Evolutionary conservation across 2,888 invertebrate species (phyloP).

Genomic region (Cataglyphis albicans): DNA sequence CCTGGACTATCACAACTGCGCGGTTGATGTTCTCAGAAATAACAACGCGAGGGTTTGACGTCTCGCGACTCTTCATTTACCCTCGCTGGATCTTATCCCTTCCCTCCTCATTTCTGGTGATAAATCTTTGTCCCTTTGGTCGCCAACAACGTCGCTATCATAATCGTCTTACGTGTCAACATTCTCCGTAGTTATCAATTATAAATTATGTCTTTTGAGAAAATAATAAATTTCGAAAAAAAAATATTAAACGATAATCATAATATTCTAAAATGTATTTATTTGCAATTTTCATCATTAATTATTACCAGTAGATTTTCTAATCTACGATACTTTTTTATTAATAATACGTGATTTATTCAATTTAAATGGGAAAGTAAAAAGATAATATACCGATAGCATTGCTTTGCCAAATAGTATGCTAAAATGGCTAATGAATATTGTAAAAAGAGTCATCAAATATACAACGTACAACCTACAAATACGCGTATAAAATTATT

Average conservation of each 20-base stretch:
- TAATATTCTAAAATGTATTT: neutral
- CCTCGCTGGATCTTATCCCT: conserved; percentile 31
- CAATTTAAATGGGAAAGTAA: neutral
- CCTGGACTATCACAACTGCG: conserved; percentile 53
- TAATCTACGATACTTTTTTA: neutral
- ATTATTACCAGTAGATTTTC: neutral
- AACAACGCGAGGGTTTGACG: conserved; percentile 62
- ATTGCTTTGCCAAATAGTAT: neutral
- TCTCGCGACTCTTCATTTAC: conserved; percentile 46
- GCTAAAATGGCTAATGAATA: conserved; percentile 15
- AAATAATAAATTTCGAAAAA: neutral
- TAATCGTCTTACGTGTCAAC: conserved; percentile 14
- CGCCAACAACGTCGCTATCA: conserved; percentile 7
- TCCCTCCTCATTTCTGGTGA: conserved; percentile 46
- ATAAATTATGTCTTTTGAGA: conserved; percentile 24
- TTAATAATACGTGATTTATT: neutral
- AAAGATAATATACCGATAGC: neutral
- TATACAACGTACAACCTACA: neutral
- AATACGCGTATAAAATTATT: conserved; percentile 54
- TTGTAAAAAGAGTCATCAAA: conserved; percentile 12
- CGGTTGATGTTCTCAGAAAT: conserved; percentile 45
- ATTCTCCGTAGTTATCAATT: conserved; percentile 21
- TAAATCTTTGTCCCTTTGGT: conserved; percentile 44
- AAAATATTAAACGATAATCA: neutral
- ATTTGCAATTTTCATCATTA: neutral